Evolutionary conservation across 2,113 vertebrate genomes (phyloP), one percentile per base, ranked within the genome.

Genomic region (Sterna hirundo): DNA sequence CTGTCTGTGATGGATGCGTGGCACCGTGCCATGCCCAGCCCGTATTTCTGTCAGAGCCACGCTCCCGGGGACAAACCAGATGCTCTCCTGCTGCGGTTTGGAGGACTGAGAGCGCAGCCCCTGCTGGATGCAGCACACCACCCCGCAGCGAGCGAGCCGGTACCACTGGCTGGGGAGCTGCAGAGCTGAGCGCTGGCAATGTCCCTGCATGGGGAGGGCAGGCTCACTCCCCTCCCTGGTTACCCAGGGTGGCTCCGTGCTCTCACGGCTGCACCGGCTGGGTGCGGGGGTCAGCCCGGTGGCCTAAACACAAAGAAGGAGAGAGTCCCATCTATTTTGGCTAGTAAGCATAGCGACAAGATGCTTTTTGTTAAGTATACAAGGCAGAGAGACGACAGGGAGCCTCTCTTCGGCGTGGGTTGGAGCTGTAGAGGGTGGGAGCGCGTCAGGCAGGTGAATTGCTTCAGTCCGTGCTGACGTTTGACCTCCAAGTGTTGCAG

Each of bases 91-190:
- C 55, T 78, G 44, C 1, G 3, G 15, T 44, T 40, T 7, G 23
- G 38, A 64, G 52, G 36, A 62, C 13, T 47, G 68, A 49, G 19
- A 68, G 61, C 54, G 30, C 44, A 69, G 68, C 60, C 30, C 22
- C 55, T 54, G 34, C 6, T 44, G 57, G 64, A 60, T 3, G 2
- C 14, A n/a, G 51, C 8, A 27, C 6, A 18, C 54, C 46, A 32
- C 42, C n/a, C 25, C 2, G 2, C 36, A 42, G 42, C 0, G 5
- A 65, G 52, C 1, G 2, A 46, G 30, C n/a, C 1, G 1, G 9
- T 66, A 22, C 42, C 40, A 46, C 46, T 89, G 38, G 21, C 44
- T 54, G 47, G 42, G 40, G 29, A 77, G 38, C 32, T 46, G 20
- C 22, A 51, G 54, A 22, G 30, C 2, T 4, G 1, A 77, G 29